Conservation (phyloP, 2,113 vertebrate genomes). For the Tinamus guttatus region DNA sequence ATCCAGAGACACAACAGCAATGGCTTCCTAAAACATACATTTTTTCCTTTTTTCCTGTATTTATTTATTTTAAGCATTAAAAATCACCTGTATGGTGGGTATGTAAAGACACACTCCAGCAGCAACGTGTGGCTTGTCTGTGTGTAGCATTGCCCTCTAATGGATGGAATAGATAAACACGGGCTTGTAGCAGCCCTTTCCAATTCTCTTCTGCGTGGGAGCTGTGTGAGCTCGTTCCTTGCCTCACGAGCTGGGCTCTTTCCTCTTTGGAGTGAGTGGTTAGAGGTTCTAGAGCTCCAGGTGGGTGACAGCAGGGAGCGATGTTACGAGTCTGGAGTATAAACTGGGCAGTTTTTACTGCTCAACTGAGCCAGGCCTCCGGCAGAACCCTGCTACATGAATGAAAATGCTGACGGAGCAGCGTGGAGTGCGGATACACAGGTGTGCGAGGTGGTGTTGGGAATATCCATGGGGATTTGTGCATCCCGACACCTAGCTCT, state of each 20-base stretch:
- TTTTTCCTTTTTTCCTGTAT: no score
- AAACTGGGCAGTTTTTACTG: not conserved
- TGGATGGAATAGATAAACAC: accelerated
- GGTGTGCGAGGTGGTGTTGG: not conserved
- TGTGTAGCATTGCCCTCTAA: not conserved
- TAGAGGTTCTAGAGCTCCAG: not conserved
- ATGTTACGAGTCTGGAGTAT: not conserved
- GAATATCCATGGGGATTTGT: not conserved
- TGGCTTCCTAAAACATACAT: constrained; percentile 43
- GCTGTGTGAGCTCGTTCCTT: not conserved
- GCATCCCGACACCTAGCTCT: not conserved
- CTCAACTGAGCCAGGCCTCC: not conserved
- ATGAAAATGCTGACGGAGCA: not conserved
- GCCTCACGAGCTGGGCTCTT: not conserved
- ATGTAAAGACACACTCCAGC: not conserved
- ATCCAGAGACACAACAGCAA: not conserved
- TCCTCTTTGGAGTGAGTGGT: not conserved
- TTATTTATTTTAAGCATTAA: not conserved
- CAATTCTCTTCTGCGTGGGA: accelerated
- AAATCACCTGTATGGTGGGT: not conserved
- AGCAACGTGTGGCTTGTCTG: not conserved
- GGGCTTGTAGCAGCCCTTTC: accelerated
- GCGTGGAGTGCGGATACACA: not conserved
- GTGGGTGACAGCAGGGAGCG: not conserved
- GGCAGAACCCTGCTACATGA: not conserved